These are phyloP conservation scores for Tenthredo scrophulariae DNA, from an alignment of 2,888 invertebrate genomes.

Conservation along the genomic window DNA sequence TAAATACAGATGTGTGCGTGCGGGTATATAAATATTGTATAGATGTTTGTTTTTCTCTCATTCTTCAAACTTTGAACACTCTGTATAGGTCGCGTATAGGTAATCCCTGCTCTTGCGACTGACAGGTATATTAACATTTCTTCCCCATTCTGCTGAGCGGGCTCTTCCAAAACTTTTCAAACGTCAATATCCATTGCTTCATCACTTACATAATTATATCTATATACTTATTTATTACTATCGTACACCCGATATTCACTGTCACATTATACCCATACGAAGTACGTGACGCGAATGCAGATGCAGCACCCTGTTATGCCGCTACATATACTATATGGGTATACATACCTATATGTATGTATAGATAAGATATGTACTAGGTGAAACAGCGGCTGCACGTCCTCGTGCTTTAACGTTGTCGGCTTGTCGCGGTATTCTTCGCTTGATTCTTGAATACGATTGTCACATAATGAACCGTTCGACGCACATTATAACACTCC, in stretches of 20 bases:
- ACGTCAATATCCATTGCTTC: background rate
- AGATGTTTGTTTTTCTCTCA: background rate
- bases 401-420: background rate
- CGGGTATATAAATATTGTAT: background rate
- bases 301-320: background rate
- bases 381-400: background rate
- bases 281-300: too few species aligned
- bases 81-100: background rate
- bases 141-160: background rate
- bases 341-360: too few species aligned
- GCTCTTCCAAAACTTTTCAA: background rate
- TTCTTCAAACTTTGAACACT: background rate
- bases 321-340: background rate
- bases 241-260: background rate
- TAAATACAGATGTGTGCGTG: background rate
- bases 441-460: background rate
- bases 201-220: background rate
- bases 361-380: background rate
- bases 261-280: background rate
- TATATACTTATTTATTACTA: background rate
- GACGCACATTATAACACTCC: constrained; percentile 59
- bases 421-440: background rate
- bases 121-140: background rate
- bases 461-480: constrained; percentile 59
- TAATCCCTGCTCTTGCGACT: background rate